Percentiles rank a stretch among this genome's conserved stretches.
phyloP scores from a whole-genome alignment of 2,113 vertebrate genomes.

The Cinclus cinclus region DNA sequence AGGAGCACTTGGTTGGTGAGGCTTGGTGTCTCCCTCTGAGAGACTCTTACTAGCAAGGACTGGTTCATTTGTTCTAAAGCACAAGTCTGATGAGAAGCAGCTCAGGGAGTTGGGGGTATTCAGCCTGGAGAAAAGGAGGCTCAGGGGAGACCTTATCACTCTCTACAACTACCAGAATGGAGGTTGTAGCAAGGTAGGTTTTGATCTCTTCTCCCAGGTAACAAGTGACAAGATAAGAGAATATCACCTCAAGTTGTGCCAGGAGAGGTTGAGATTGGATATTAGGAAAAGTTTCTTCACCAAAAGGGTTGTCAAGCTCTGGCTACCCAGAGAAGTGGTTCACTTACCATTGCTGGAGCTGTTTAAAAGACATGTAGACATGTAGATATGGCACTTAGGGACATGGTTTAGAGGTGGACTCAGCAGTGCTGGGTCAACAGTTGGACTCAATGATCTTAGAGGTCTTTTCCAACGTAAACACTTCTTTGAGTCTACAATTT shows the following conservation, averaged over 20 bases:
- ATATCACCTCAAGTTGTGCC: background rate
- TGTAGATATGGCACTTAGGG: background rate
- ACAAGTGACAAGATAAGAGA: background rate
- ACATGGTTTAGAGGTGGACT: background rate
- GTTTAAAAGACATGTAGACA: background rate
- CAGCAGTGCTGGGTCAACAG: background rate
- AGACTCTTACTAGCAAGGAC: background rate
- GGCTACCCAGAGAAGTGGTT: background rate
- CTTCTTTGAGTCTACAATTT: background rate
- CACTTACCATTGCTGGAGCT: background rate
- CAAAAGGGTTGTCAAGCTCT: background rate
- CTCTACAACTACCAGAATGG: background rate
- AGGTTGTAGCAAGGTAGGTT: background rate
- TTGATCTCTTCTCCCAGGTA: background rate
- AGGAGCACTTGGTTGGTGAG: background rate
- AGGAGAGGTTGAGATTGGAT: background rate
- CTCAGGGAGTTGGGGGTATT: background rate
- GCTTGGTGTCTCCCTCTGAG: background rate
- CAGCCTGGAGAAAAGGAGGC: background rate
- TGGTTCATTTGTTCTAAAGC: background rate
- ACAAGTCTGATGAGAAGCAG: fast-evolving
- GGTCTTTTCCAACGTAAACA: background rate
- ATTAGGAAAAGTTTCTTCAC: background rate
- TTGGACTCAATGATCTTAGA: background rate
- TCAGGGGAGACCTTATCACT: background rate